phyloP scores from a whole-genome alignment of 2,888 invertebrate species.

The Latheticus oryzae region DNA sequence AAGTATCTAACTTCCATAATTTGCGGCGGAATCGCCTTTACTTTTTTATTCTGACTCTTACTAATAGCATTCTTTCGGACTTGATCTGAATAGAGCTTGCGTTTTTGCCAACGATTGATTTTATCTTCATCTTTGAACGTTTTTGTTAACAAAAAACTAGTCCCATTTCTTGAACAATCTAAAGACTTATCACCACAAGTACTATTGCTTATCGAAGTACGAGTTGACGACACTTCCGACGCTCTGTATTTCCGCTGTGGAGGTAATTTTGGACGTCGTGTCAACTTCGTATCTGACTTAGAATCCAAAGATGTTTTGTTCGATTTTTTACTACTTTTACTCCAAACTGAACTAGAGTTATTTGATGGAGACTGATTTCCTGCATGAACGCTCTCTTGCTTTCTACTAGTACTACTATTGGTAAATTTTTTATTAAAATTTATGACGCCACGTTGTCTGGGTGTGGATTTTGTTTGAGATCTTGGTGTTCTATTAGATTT shows the following conservation, averaged over 20 bases:
- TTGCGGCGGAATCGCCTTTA: constrained; percentile 43
- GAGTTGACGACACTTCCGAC: neutral
- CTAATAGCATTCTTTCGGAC: constrained; percentile 48
- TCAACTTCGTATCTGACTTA: constrained; percentile 13
- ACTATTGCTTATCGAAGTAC: constrained; percentile 41
- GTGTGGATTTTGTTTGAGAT: too few relatives aligned
- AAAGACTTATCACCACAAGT: constrained; percentile 28
- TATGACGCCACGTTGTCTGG: too few relatives aligned
- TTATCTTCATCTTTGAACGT: constrained; percentile 45
- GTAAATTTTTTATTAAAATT: too few relatives aligned
- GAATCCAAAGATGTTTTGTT: neutral
- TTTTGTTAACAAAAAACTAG: constrained; percentile 51
- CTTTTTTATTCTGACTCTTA: constrained; percentile 30
- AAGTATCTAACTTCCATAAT: constrained; percentile 53
- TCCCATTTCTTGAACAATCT: constrained; percentile 24
- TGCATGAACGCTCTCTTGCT: too few relatives aligned
- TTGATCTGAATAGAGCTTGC: constrained; percentile 50
- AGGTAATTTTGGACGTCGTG: neutral
- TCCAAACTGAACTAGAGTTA: constrained; percentile 5
- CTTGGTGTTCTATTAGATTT: constrained; percentile 1
- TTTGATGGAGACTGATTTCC: too few relatives aligned
- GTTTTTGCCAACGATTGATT: constrained; percentile 48
- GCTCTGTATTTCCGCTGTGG: constrained; percentile 2
- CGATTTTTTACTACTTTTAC: constrained; percentile 7
- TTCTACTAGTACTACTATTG: too few relatives aligned